Percentiles rank a stretch among this genome's conserved stretches.
Evolutionary conservation across 2,113 vertebrate genomes (phyloP).

Genomic region (Proteles cristata): DNA sequence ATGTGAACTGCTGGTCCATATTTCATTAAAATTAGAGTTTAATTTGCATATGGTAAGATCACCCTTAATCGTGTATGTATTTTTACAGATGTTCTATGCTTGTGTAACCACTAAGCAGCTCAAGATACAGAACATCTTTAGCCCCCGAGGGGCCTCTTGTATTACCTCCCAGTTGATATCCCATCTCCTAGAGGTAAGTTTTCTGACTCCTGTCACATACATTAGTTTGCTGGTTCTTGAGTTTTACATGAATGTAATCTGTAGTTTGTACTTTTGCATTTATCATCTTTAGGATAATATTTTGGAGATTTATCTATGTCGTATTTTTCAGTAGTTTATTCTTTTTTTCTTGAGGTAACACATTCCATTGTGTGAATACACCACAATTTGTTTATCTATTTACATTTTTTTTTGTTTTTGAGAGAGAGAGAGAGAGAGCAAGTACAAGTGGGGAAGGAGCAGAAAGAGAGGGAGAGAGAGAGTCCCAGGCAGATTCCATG

Average conservation of each 20-base stretch:
- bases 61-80: background rate
- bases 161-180: background rate
- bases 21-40: background rate
- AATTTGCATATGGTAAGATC: background rate
- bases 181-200: background rate
- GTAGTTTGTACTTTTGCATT: background rate
- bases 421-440: too few species aligned
- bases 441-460: too few species aligned
- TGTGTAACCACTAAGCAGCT: background rate
- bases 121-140: background rate
- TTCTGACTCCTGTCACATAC: background rate
- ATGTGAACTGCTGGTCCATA: background rate
- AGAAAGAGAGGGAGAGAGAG: too few species aligned
- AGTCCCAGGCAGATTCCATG: too few species aligned
- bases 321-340: background rate
- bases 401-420: too few species aligned
- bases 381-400: background rate
- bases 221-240: background rate
- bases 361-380: background rate
- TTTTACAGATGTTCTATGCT: background rate
- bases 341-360: background rate
- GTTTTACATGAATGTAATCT: background rate
- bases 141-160: background rate
- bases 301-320: background rate
- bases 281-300: background rate